Conservation (phyloP, 1,140 invertebrate species). For the Panulirus ornatus region DNA sequence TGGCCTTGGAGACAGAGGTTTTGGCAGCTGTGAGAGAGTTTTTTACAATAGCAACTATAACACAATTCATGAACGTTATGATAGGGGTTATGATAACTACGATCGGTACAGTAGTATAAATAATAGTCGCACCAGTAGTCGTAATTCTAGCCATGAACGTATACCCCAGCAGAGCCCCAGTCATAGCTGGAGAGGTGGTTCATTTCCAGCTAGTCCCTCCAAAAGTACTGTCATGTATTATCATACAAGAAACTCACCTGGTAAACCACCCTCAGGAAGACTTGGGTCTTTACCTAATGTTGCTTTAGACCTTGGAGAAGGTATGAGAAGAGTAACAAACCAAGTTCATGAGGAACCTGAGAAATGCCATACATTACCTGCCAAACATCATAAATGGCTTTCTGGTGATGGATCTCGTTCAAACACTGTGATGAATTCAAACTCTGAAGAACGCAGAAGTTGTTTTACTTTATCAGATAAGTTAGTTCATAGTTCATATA, state of each 20-base stretch:
- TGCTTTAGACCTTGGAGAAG: constrained; percentile 45
- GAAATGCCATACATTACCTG: constrained; percentile 54
- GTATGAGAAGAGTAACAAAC: constrained; percentile 19
- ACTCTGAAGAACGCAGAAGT: not conserved
- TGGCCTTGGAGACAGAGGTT: constrained; percentile 36
- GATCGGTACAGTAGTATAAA: constrained; percentile 68
- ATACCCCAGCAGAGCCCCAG: constrained; percentile 48
- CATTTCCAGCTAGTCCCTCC: constrained; percentile 43
- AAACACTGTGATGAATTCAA: not conserved
- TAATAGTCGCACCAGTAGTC: constrained; percentile 63
- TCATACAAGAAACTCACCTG: constrained; percentile 35
- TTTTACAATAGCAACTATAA: constrained; percentile 65
- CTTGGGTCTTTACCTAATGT: constrained; percentile 63
- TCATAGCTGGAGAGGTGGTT: constrained; percentile 55
- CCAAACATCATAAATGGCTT: constrained; percentile 39
- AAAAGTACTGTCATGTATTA: constrained; percentile 28
- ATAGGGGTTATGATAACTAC: constrained; percentile 64
- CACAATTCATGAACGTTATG: constrained; percentile 42
- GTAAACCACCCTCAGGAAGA: constrained; percentile 63
- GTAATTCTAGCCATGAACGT: constrained; percentile 56
- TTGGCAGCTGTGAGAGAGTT: constrained; percentile 54
- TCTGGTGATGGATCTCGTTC: not conserved
- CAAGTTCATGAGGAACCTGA: constrained; percentile 34
- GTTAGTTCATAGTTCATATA: not conserved
- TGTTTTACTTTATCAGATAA: constrained; percentile 7